Evolutionary conservation across 1,140 invertebrate genomes (phyloP).

Genomic region (Halesus radiatus): DNA sequence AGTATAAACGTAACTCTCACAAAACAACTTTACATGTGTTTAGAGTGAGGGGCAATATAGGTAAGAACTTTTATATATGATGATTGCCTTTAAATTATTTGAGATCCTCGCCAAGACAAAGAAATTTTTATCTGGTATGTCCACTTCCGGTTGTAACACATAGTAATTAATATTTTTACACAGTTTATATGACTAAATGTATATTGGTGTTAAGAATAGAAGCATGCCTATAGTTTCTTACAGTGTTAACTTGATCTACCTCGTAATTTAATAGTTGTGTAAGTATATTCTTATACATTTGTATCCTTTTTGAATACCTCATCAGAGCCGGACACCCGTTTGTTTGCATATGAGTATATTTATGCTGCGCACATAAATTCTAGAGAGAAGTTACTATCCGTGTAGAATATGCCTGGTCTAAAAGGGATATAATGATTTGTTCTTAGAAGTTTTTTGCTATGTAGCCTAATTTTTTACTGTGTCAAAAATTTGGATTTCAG

Average conservation of each 20-base stretch:
- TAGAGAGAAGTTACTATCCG: not conserved
- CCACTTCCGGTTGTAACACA: slow-evolving; percentile 5
- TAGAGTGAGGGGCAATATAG: too few species aligned
- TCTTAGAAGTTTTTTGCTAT: slow-evolving; percentile 39
- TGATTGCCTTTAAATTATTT: slow-evolving; percentile 3
- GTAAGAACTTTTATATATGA: too few species aligned
- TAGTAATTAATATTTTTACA: slow-evolving; percentile 30
- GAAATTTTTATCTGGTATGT: slow-evolving; percentile 5
- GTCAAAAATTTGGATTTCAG: slow-evolving; percentile 38
- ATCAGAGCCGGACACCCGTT: too few species aligned
- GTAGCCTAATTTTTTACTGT: slow-evolving; percentile 41
- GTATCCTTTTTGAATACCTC: slow-evolving; percentile 27
- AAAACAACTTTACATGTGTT: too few species aligned
- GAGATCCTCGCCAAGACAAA: slow-evolving; percentile 6
- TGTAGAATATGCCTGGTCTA: slow-evolving; percentile 5
- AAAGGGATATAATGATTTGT: slow-evolving; percentile 24
- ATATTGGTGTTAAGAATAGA: slow-evolving; percentile 37
- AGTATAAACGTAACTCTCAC: too few species aligned
- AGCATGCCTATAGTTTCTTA: slow-evolving; percentile 38
- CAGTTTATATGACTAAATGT: slow-evolving; percentile 31
- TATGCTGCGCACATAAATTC: slow-evolving; percentile 31
- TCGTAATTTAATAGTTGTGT: slow-evolving; percentile 33
- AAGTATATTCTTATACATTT: slow-evolving; percentile 39
- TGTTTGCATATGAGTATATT: not conserved
- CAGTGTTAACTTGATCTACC: slow-evolving; percentile 39